Evolutionary conservation across 2,888 invertebrate genomes (phyloP).

Genomic region (Julus scanicus): DNA sequence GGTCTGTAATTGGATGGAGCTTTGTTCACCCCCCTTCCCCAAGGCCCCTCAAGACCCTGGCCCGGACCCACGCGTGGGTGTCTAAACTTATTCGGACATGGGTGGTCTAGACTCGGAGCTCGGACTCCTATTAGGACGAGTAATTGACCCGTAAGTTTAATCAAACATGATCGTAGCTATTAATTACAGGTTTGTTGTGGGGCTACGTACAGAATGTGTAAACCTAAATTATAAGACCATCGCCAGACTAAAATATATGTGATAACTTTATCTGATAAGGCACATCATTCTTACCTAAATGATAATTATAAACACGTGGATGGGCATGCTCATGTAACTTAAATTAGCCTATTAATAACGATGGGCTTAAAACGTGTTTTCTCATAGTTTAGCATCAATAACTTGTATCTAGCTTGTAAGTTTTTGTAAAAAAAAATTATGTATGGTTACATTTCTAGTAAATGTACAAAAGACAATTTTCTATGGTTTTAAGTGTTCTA

Average conservation of each 20-base stretch:
- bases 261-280: slow-evolving; percentile 17
- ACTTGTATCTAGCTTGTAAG: too few relatives aligned
- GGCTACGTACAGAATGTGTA: not conserved
- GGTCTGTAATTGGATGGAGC: slow-evolving; percentile 13
- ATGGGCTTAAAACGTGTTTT: not conserved
- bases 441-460: too few relatives aligned
- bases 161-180: slow-evolving; percentile 23
- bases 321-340: not conserved
- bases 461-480: too few relatives aligned
- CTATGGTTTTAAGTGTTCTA: too few relatives aligned
- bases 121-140: not conserved
- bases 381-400: too few relatives aligned
- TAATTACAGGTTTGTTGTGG: slow-evolving; percentile 14
- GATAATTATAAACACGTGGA: not conserved
- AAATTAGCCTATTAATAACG: not conserved
- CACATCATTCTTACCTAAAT: not conserved
- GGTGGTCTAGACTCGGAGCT: not conserved
- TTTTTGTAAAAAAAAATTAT: too few relatives aligned
- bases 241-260: not conserved
- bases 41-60: not conserved
- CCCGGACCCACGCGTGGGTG: slow-evolving; percentile 2
- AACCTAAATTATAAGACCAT: not conserved
- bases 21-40: not conserved
- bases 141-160: slow-evolving; percentile 43
- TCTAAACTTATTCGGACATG: not conserved